Evolutionary conservation across 2,888 invertebrate species (phyloP), one percentile per base, ranked within the genome.

Genomic region (Zygaena filipendulae): DNA sequence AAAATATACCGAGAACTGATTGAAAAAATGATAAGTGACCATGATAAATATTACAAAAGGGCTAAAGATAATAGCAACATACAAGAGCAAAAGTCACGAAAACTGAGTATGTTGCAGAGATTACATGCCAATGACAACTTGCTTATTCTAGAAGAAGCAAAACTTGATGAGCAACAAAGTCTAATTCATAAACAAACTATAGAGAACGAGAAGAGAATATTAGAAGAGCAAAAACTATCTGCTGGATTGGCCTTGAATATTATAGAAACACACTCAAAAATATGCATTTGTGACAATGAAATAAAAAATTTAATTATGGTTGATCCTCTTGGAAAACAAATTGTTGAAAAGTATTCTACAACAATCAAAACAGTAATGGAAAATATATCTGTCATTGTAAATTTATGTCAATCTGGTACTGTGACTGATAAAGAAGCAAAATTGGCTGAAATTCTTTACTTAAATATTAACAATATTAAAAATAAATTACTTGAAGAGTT

Each of bases 221-320:
- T 81, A 32, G 81, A 82, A 42, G 68, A 83, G 45, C 72, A 81
- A 46, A 74, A 61, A 46, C 72, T 71, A 1, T 61, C 64, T 4
- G 59, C 60, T 3, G 50, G 70, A 26, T 69, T 84, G 39, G 82
- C 84, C n/a, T 67, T 77, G 1, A 80, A n/a, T n/a, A n/a, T 87
- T 10, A 77, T 81, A 13, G 71, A 80, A 22, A 82, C 82, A 39
- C 84, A 87, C 38, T 67, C 71, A 1, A 81, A 80, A 43, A 85
- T 86, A 41, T 72, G 72, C 27, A 48, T 52, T n/a, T 64, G 75
- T 36, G 85, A 83, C 45, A 82, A 83, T 58, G 74, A 81, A 34
- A 82, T 87, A 24, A 67, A 67, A 3, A 55, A 60, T 9, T 43
- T 81, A n/a, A 49, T 83, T 3, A 58, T 75, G 20, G 67, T 61